Base-by-base conservation (phyloP, 2,113 vertebrate genomes). In the Panthera tigris region DNA sequence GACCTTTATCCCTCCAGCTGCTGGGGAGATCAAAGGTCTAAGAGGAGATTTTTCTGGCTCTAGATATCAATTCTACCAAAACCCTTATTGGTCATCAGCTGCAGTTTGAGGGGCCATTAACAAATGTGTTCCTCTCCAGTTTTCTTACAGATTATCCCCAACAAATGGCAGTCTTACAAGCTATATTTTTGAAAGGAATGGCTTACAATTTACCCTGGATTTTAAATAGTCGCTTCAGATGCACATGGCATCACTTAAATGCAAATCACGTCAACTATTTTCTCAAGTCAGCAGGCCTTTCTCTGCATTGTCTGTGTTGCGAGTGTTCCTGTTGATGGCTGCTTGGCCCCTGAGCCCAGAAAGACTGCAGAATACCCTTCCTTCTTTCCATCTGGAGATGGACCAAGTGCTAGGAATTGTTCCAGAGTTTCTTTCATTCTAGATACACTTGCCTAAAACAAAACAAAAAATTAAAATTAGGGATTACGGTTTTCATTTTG, bases 31-130 rank as follows among this genome's bases (percentile, higher is more conserved):
- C 25, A 80, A 81, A 80, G 21, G n/a, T 92, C 74, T 86, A 92
- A 92, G 0, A 1, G 36, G 90, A 97, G 45, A 73, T 31, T 97
- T 96, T 97, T 81, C 29, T 95, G 45, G n/a, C 31, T 97, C 19
- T 79, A 85, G 92, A 93, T 98, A 96, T 93, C 25, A 78, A 98
- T 94, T 91, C 97, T 97, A 92, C 25, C 48, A 98, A 98, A 98
- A 90, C 68, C 0, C 11, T 83, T 71, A 33, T 16, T 93, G 57
- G 41, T 81, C 19, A 97, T 96, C 81, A 96, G 76, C 50, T 94
- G 19, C 91, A 81, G 85, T 96, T 94, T 96, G 71, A 97, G 93
- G 61, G 36, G 25, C 68, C 85, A 84, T 96, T 96, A 97, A 63
- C 98, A 98, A 97, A 88, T 89, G 66, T 98, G 68, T 94, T 97